phyloP scores from a whole-genome alignment of 2,113 vertebrate species.

The Platycercus adscitus region DNA sequence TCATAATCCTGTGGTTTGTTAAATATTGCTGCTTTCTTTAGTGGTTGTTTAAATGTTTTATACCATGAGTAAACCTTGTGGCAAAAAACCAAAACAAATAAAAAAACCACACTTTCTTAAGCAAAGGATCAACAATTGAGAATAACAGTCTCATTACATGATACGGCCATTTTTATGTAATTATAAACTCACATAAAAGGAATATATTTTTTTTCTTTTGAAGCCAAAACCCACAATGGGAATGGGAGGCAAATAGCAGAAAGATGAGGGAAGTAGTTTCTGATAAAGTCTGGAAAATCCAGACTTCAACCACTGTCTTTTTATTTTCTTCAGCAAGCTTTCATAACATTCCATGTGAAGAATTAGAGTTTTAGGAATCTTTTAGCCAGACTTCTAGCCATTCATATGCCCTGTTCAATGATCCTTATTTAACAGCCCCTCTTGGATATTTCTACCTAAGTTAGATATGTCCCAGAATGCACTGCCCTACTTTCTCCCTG shows the following conservation, averaged over 20 bases:
- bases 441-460: background rate
- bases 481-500: background rate
- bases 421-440: constrained; percentile 4
- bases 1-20: background rate
- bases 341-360: background rate
- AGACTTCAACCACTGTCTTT: background rate
- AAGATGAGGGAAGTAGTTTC: background rate
- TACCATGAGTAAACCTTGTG: background rate
- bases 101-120: background rate
- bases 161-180: background rate
- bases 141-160: background rate
- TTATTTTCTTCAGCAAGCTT: background rate
- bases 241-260: background rate
- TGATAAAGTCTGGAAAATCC: background rate
- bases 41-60: background rate
- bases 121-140: background rate
- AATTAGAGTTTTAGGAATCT: background rate
- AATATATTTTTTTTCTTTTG: background rate
- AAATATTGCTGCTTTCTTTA: background rate
- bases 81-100: background rate
- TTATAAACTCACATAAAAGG: background rate
- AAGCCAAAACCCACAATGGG: background rate
- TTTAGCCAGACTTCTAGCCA: background rate
- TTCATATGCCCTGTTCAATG: constrained; percentile 14
- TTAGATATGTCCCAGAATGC: constrained; percentile 24